These are phyloP conservation scores for Teleogryllus oceanicus DNA, from an alignment of 2,888 invertebrate species.

Conservation along the genomic window DNA sequence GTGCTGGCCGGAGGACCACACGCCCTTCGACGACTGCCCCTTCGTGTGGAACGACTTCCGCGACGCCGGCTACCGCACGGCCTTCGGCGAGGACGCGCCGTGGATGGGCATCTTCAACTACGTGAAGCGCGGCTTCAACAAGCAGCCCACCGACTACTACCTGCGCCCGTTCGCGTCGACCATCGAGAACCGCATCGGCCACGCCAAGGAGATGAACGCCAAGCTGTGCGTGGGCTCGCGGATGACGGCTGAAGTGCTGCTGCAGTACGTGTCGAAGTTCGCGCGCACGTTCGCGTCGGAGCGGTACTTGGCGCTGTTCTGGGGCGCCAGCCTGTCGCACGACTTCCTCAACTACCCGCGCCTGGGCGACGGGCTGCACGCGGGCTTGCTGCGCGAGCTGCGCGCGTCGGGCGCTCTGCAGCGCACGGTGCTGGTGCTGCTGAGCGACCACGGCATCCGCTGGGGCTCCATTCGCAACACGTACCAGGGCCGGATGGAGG, in stretches of 20 bases:
- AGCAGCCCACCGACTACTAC: slow-evolving; percentile 83
- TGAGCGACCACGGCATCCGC: slow-evolving; percentile 89
- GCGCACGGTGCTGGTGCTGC: slow-evolving; percentile 61
- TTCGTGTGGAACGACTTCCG: slow-evolving; percentile 82
- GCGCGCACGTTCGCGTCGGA: slow-evolving; percentile 56
- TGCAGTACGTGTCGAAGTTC: slow-evolving; percentile 68
- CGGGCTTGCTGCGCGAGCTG: slow-evolving; percentile 56
- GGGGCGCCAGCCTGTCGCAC: slow-evolving; percentile 80
- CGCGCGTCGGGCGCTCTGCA: slow-evolving; percentile 56
- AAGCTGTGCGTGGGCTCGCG: slow-evolving; percentile 67
- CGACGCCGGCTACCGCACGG: slow-evolving; percentile 68
- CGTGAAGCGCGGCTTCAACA: slow-evolving; percentile 68
- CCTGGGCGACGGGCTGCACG: slow-evolving; percentile 65
- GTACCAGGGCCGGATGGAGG: slow-evolving; percentile 82
- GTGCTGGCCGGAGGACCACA: slow-evolving; percentile 59
- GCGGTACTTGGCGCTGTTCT: slow-evolving; percentile 77
- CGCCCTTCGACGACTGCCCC: slow-evolving; percentile 72
- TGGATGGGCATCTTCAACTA: slow-evolving; percentile 78
- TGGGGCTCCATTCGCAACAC: slow-evolving; percentile 81
- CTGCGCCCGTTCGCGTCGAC: slow-evolving; percentile 69
- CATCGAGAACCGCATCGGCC: slow-evolving; percentile 65
- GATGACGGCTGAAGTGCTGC: slow-evolving; percentile 65
- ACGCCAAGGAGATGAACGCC: slow-evolving; percentile 61
- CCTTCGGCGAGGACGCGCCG: slow-evolving; percentile 79
- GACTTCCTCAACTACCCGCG: slow-evolving; percentile 77